These are phyloP conservation scores for Lepidocyrtoides sp. DNA, from an alignment of 2,888 invertebrate species.

Conservation along the genomic window DNA sequence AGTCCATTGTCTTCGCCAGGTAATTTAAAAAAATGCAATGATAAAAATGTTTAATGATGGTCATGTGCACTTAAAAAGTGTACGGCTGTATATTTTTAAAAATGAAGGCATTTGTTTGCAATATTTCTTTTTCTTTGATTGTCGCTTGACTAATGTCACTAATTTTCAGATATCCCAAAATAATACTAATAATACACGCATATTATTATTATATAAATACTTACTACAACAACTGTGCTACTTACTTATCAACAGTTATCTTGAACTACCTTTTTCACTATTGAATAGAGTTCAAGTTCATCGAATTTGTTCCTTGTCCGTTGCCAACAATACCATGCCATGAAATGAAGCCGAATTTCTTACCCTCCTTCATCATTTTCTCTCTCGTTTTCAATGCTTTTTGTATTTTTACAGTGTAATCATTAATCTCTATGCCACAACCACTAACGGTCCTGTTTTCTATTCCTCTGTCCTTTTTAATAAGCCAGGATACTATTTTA, in stretches of 20 bases:
- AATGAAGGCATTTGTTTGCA: not conserved
- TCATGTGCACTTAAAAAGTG: no score
- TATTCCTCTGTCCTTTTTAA: not conserved
- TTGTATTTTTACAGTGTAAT: not conserved
- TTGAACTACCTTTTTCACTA: not conserved
- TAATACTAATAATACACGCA: not conserved
- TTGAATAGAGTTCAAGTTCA: not conserved
- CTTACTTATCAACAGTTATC: not conserved
- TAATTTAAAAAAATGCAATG: not conserved
- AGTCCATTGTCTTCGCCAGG: not conserved
- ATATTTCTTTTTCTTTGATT: not conserved
- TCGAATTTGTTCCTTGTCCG: conserved; percentile 33
- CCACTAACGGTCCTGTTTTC: not conserved
- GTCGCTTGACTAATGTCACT: no score
- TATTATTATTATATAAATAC: no score
- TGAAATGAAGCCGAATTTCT: conserved; percentile 46
- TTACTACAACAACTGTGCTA: no score
- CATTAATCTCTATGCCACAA: not conserved
- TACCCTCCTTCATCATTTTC: not conserved
- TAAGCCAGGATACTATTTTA: not conserved
- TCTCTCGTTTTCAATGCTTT: not conserved
- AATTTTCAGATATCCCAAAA: not conserved
- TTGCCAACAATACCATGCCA: not conserved
- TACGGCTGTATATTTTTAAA: not conserved
- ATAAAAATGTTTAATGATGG: not conserved